Base-by-base conservation (phyloP, 2,888 invertebrate species). In the Epinotia brunnichana region DNA sequence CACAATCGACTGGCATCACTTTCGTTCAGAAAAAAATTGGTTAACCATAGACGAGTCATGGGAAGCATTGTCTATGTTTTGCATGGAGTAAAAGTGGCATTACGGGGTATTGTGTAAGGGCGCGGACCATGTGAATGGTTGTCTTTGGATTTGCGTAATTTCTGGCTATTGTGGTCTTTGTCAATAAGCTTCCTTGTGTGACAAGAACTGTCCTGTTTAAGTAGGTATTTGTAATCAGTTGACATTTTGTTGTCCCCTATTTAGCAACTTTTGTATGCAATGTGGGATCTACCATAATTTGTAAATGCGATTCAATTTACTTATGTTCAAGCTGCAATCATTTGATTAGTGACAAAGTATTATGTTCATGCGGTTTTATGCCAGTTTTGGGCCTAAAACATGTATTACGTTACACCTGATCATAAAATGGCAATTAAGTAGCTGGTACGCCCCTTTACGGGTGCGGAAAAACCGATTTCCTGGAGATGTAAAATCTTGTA, bases 61-160 rank as follows among this genome's bases (percentile, higher is more conserved):
- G 73, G 73, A 73, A 73, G 68, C 21, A 69, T 76, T 76, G 73
- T 75, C 21, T 64, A 66, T 70, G 74, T 70, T 74, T 70, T 76
- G 64, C 72, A 67, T 69, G 57, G 56, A 70, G 76, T 76, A 75
- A 76, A 76, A 75, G 76, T 69, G 73, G n/a, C 57, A 73, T 76
- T 74, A 69, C 69, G 53, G 54, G 29, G 66, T 66, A 69, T 75
- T 75, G 69, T 71, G 70, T 71, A 73, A 74, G 67, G 70, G 74
- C n/a, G 56, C 29, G 68, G 44, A 48, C 56, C 53, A 74, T 67
- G 74, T 69, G 72, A 74, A 71, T 72, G 39, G 60, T 61, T 62
- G 64, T 41, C 70, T 19, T 66, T 29, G 41, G 48, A 69, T 73
- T 73, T 69, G 73, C 69, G 73, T 73, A 73, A 73, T 68, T 73